Conservation (phyloP, 2,888 invertebrate species). For the Tethea ocularis region DNA sequence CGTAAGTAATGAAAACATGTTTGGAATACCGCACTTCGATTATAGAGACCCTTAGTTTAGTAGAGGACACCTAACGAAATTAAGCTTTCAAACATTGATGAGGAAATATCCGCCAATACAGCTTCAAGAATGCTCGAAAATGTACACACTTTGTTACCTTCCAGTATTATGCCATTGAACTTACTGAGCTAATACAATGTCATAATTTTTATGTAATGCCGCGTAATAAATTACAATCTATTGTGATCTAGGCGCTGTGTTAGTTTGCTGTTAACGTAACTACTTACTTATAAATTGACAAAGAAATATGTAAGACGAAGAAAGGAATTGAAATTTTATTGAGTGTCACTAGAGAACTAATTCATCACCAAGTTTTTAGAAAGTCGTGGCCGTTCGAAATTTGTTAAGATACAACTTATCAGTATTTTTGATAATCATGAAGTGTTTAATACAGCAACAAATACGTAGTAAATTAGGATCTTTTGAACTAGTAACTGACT, state of each 20-base stretch:
- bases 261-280: neutral
- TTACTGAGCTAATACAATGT: constrained; percentile 40
- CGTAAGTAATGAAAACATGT: too few species aligned
- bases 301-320: neutral
- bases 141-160: constrained; percentile 26
- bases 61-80: neutral
- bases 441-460: neutral
- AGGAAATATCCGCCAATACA: neutral
- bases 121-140: constrained; percentile 19
- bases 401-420: too few species aligned
- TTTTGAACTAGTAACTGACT: neutral
- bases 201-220: constrained; percentile 21
- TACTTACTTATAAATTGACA: neutral
- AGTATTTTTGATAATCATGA: too few species aligned
- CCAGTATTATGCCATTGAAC: constrained; percentile 37
- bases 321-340: neutral
- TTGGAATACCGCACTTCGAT: neutral
- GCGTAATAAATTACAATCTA: constrained; percentile 12
- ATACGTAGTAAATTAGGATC: neutral
- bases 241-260: neutral
- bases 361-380: too few species aligned
- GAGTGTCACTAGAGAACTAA: too few species aligned
- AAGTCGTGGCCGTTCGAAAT: too few species aligned
- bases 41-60: neutral
- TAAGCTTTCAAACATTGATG: neutral